A percentile compares a stretch with the other conserved stretches of the same genome.
Evolutionary conservation across 2,113 vertebrate species (phyloP).

Genomic region (Xenopus laevis): DNA sequence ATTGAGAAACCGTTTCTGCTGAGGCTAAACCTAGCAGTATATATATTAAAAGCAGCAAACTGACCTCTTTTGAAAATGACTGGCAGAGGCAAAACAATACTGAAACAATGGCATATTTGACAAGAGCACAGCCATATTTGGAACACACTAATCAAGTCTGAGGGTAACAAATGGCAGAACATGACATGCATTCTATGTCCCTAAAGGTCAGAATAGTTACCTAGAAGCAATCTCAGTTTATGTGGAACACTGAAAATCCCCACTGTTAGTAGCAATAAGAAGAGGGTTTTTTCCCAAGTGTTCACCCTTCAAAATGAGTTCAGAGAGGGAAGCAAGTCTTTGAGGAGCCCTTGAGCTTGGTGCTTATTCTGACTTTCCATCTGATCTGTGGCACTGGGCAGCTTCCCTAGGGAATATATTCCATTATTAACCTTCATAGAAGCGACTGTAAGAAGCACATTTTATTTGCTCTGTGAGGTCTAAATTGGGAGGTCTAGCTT

Average conservation of each 20-base stretch:
- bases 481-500: neutral
- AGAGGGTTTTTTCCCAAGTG: neutral
- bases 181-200: too few relatives aligned
- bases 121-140: neutral
- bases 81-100: too few relatives aligned
- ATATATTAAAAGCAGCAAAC: too few relatives aligned
- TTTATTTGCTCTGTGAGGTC: neutral
- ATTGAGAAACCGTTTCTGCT: too few relatives aligned
- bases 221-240: neutral
- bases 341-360: neutral
- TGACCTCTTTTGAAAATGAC: too few relatives aligned
- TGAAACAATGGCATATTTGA: neutral
- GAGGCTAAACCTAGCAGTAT: too few relatives aligned
- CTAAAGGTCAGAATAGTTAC: too few relatives aligned
- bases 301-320: neutral
- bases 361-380: neutral
- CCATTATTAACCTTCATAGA: constrained; percentile 39
- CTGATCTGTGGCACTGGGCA: neutral
- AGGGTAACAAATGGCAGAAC: too few relatives aligned
- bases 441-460: neutral
- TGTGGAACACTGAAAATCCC: neutral
- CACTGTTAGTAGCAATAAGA: neutral
- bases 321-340: neutral
- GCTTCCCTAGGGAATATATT: neutral
- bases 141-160: neutral